A percentile compares a stretch with the other conserved stretches of the same genome.
Evolutionary conservation across 2,888 invertebrate genomes (phyloP).

Genomic region (Eupithecia vulgata): DNA sequence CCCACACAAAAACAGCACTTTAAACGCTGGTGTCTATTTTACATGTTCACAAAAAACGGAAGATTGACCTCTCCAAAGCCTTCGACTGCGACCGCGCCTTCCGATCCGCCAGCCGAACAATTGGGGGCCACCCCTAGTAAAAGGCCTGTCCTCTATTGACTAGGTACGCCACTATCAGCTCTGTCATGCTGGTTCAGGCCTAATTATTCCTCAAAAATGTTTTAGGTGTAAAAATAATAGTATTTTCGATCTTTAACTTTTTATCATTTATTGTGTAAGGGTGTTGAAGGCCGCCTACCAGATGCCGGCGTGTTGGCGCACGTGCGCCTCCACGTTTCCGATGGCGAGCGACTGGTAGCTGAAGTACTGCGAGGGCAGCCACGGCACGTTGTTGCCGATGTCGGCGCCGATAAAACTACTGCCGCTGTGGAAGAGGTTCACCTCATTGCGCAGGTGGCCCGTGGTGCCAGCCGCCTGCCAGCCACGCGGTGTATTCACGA

Average conservation of each 20-base stretch:
- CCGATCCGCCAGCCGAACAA: too few relatives aligned
- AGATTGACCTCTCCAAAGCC: too few relatives aligned
- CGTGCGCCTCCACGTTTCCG: slow-evolving; percentile 8
- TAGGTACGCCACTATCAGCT: too few relatives aligned
- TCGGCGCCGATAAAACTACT: not conserved
- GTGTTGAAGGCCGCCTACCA: not conserved
- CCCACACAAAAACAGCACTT: too few relatives aligned
- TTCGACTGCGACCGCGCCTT: too few relatives aligned
- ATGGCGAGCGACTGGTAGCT: slow-evolving; percentile 8
- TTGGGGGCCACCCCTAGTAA: too few relatives aligned
- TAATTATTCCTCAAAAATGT: not conserved
- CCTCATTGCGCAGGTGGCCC: slow-evolving; percentile 6
- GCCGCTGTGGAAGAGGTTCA: slow-evolving; percentile 4
- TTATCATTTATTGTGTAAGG: not conserved
- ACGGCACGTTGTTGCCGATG: slow-evolving; percentile 8
- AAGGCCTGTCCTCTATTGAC: too few relatives aligned
- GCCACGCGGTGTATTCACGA: not conserved
- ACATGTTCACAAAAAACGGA: too few relatives aligned
- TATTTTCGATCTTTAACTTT: not conserved
- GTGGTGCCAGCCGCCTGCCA: slow-evolving; percentile 6
- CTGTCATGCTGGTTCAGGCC: not conserved
- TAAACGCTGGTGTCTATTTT: too few relatives aligned
- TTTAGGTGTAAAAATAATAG: not conserved
- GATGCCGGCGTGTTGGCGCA: not conserved
- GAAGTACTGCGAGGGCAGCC: slow-evolving; percentile 11